Evolutionary conservation across 1,140 invertebrate species (phyloP).

Genomic region (Teleopsis dalmanni): DNA sequence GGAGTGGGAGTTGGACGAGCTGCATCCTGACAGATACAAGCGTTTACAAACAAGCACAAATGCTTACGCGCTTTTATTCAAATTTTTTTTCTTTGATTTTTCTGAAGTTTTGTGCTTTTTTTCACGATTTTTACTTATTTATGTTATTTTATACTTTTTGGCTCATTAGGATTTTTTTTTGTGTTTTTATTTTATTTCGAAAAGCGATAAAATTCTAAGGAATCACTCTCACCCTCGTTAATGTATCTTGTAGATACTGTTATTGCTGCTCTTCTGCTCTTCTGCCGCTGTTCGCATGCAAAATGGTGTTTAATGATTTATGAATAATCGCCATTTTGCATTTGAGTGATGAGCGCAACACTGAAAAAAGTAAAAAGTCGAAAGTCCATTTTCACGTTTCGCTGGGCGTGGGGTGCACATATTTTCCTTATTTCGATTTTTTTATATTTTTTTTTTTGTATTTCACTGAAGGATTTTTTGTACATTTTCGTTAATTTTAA

Average conservation of each 20-base stretch:
- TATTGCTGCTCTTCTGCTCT: not conserved
- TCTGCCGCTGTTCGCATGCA: not conserved
- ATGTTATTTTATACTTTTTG: constrained; percentile 9
- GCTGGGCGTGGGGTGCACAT: no score
- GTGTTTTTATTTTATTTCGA: constrained; percentile 27
- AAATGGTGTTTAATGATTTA: constrained; percentile 46
- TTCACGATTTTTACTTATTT: not conserved
- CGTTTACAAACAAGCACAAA: constrained; percentile 8
- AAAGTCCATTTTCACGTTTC: no score
- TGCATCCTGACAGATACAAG: constrained; percentile 2
- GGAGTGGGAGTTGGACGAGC: not conserved
- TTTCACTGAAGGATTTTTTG: no score
- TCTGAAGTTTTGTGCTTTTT: not conserved
- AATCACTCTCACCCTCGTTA: not conserved
- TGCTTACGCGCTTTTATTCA: constrained; percentile 2
- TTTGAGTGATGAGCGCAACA: constrained; percentile 8
- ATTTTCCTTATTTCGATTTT: no score
- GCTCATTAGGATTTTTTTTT: constrained; percentile 38
- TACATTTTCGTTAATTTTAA: no score
- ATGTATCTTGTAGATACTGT: not conserved
- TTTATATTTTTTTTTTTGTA: no score
- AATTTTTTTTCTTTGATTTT: constrained; percentile 6
- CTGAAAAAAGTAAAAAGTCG: no score
- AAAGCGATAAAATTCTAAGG: constrained; percentile 40
- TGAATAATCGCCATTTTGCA: constrained; percentile 44